A percentile compares a stretch with the other conserved stretches of the same genome.
These are phyloP conservation scores for Melipona bicolor DNA, from an alignment of 2,888 invertebrate genomes.

Conservation along the genomic window DNA sequence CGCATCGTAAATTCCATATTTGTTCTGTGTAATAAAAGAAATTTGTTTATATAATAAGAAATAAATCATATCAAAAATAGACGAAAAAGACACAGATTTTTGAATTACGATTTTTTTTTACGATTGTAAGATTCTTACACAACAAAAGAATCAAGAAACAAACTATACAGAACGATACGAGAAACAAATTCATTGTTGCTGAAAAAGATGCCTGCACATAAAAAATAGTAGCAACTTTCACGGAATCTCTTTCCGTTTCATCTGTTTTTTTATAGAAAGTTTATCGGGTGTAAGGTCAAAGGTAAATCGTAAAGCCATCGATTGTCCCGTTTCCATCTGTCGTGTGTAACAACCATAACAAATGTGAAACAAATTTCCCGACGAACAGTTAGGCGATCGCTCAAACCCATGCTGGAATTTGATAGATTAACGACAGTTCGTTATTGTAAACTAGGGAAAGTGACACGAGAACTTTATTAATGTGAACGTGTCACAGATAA, in stretches of 20 bases:
- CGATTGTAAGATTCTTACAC: neutral
- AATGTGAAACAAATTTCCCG: conserved; percentile 1
- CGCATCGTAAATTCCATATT: too few species aligned
- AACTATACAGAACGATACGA: neutral
- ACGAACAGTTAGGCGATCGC: neutral
- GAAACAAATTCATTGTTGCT: neutral
- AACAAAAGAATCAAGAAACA: neutral
- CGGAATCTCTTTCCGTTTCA: conserved; percentile 17
- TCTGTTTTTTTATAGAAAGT: conserved; percentile 11
- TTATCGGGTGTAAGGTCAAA: conserved; percentile 32
- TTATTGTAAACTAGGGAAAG: neutral
- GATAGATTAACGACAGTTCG: neutral
- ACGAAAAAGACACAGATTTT: too few species aligned
- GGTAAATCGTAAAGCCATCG: conserved; percentile 38
- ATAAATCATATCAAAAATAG: too few species aligned
- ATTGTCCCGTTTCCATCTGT: conserved; percentile 29
- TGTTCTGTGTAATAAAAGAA: too few species aligned
- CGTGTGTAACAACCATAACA: conserved; percentile 14
- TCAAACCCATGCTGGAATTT: neutral
- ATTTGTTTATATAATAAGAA: too few species aligned
- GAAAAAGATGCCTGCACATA: neutral
- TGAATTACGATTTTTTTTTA: too few species aligned
- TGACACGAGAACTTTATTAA: neutral
- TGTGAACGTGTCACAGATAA: neutral
- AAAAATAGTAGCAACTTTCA: conserved; percentile 6